phyloP scores from a whole-genome alignment of 2,888 invertebrate species.

The Escarpia spicata region DNA sequence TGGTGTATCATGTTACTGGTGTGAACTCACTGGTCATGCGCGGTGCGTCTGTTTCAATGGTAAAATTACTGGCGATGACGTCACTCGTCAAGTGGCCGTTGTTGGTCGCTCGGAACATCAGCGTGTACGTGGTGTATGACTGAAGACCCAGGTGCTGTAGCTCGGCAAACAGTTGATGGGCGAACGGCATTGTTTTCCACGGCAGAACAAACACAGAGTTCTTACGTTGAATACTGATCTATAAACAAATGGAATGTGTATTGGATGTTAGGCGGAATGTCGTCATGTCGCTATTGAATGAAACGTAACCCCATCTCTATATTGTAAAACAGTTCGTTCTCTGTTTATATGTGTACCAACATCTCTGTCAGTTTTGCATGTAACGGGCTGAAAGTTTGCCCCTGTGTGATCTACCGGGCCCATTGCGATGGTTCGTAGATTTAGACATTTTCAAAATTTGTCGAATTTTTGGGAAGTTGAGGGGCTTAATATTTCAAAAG shows the following conservation, averaged over 20 bases:
- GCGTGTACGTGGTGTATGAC: neutral
- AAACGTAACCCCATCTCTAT: too few relatives aligned
- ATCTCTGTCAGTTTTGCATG: too few relatives aligned
- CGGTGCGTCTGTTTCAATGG: slow-evolving; percentile 14
- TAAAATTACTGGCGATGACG: neutral
- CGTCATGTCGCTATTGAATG: neutral
- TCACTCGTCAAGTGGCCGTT: neutral
- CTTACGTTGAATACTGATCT: neutral
- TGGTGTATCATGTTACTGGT: neutral
- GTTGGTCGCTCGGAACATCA: slow-evolving; percentile 12
- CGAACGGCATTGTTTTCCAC: neutral
- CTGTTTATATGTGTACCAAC: neutral
- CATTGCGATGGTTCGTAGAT: too few relatives aligned
- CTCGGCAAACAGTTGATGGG: neutral
- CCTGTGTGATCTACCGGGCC: too few relatives aligned
- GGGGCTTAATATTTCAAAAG: too few relatives aligned
- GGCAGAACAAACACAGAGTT: neutral
- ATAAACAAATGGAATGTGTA: neutral
- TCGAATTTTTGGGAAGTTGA: too few relatives aligned
- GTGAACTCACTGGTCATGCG: neutral
- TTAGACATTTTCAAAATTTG: too few relatives aligned
- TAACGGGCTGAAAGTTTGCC: too few relatives aligned
- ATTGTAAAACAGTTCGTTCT: neutral
- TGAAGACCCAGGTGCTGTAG: neutral
- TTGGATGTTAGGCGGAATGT: neutral